phyloP scores from a whole-genome alignment of 2,113 vertebrate species.

The Anas platyrhynchos region DNA sequence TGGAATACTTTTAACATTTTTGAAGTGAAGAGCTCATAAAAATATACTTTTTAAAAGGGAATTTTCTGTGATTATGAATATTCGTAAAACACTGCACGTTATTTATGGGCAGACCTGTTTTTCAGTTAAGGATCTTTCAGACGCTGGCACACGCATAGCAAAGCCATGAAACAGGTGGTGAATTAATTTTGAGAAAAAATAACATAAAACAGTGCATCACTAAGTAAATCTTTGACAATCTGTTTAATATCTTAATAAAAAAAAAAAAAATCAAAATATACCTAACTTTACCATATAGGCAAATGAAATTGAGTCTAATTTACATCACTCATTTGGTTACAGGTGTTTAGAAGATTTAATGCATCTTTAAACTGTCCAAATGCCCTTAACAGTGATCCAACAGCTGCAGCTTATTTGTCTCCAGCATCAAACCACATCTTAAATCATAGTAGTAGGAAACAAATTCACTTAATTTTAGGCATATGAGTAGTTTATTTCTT shows the following conservation, averaged over 20 bases:
- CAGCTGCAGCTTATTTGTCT: background rate
- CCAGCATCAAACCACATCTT: background rate
- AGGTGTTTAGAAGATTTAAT: constrained; percentile 52
- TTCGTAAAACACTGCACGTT: background rate
- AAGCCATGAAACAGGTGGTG: constrained; percentile 3
- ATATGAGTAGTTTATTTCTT: background rate
- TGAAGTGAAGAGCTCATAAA: background rate
- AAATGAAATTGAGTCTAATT: constrained; percentile 14
- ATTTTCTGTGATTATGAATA: background rate
- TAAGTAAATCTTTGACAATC: constrained; percentile 14
- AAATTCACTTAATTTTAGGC: background rate
- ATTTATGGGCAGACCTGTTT: background rate
- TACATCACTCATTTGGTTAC: background rate
- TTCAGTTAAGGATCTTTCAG: background rate
- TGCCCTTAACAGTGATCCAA: background rate
- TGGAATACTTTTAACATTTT: background rate
- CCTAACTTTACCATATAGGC: background rate
- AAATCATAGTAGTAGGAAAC: background rate
- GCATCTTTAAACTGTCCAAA: constrained; percentile 46
- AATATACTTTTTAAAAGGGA: background rate
- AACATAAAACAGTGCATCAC: background rate
- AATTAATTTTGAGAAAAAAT: background rate
- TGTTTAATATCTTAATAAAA: background rate
- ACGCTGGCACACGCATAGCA: background rate
- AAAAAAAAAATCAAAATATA: background rate